These are phyloP conservation scores for Argyresthia goedartella DNA, from an alignment of 2,888 invertebrate genomes.

Conservation along the genomic window DNA sequence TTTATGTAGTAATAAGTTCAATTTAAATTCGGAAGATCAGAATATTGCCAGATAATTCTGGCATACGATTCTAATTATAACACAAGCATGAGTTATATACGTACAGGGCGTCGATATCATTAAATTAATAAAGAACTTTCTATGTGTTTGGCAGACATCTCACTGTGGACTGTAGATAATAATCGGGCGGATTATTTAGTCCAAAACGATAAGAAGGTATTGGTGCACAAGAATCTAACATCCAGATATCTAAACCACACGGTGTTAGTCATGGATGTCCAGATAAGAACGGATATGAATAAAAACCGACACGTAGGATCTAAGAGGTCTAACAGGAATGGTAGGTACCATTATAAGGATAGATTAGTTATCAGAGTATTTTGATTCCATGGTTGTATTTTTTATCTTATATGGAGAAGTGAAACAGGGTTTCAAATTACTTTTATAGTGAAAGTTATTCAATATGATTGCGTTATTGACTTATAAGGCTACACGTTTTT, in stretches of 20 bases:
- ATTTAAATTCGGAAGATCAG: too few relatives aligned
- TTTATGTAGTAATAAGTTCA: too few relatives aligned
- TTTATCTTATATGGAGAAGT: too few relatives aligned
- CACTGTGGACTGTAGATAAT: conserved; percentile 24
- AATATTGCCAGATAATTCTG: too few relatives aligned
- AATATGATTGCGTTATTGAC: too few relatives aligned
- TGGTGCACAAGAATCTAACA: conserved; percentile 18
- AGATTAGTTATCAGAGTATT: too few relatives aligned
- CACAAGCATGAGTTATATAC: not conserved
- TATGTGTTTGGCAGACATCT: conserved; percentile 16
- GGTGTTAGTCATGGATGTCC: conserved; percentile 26
- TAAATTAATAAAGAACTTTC: not conserved
- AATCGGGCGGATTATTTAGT: conserved; percentile 25
- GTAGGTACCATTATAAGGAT: not conserved
- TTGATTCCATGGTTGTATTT: too few relatives aligned
- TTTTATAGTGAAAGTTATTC: too few relatives aligned
- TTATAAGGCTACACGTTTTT: too few relatives aligned
- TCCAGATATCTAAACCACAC: conserved; percentile 17
- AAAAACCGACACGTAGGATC: conserved; percentile 17
- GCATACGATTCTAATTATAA: too few relatives aligned
- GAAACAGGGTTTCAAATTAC: too few relatives aligned
- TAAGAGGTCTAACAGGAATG: conserved; percentile 19
- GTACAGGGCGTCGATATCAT: too few relatives aligned
- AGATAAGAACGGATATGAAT: conserved; percentile 18
- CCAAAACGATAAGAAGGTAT: conserved; percentile 13